Conservation (phyloP, 2,113 vertebrate genomes). For the Lanius ludovicianus region DNA sequence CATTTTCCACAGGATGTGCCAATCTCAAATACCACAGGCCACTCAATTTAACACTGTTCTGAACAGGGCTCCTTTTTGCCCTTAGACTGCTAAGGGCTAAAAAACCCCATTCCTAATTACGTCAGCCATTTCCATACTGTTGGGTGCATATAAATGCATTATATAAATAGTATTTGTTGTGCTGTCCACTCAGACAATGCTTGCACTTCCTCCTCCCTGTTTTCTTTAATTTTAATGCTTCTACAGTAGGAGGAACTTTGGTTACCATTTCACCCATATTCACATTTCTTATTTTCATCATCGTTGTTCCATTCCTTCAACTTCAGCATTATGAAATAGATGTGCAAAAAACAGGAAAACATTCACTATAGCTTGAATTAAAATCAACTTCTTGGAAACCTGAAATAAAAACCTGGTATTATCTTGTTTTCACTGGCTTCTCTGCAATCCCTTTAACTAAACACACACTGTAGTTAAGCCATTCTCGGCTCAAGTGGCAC, state of each 20-base stretch:
- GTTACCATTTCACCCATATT: background rate
- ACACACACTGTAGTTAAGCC: background rate
- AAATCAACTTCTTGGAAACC: background rate
- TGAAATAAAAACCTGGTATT: background rate
- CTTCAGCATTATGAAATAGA: background rate
- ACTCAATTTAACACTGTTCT: background rate
- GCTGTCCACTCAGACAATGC: background rate
- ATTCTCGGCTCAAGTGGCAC: background rate
- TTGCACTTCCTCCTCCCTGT: accelerated
- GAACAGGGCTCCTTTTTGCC: background rate
- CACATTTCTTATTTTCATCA: background rate
- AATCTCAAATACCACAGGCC: background rate
- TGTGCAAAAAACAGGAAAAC: background rate
- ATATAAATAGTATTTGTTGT: background rate
- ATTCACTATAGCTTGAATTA: background rate
- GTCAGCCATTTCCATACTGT: background rate
- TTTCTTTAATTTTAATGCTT: background rate
- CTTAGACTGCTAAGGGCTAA: background rate
- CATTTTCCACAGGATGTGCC: background rate
- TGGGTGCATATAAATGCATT: background rate
- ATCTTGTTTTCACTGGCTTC: background rate
- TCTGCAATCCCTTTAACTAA: background rate
- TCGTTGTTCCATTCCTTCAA: background rate
- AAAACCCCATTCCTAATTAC: background rate
- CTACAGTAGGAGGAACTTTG: background rate